Conservation (phyloP, 1,140 invertebrate genomes). For the Liolophura sinensis region DNA sequence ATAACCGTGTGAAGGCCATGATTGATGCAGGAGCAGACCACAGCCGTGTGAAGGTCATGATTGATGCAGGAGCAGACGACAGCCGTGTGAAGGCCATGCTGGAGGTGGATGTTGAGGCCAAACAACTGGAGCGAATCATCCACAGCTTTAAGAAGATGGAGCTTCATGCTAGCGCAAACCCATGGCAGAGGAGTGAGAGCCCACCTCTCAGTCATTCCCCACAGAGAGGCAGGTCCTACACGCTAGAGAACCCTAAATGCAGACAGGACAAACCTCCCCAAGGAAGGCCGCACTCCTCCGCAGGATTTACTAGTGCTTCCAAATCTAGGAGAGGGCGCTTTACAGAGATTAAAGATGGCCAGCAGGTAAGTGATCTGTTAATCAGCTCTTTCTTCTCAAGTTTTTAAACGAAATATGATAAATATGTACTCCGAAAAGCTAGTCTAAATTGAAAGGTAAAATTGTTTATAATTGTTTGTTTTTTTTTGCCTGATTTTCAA, state of each 20-base stretch:
- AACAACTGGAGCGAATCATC: conserved; percentile 42
- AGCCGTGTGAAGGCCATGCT: conserved; percentile 26
- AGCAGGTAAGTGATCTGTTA: no score
- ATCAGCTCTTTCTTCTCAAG: no score
- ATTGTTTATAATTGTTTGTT: no score
- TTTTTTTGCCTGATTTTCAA: no score
- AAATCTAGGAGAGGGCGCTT: no score
- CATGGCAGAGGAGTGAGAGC: not conserved
- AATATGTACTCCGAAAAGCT: no score
- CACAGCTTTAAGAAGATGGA: conserved; percentile 48
- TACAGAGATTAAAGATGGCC: no score
- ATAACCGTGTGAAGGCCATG: conserved; percentile 23
- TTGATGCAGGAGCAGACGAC: conserved; percentile 27
- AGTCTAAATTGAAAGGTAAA: no score
- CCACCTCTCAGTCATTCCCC: not conserved
- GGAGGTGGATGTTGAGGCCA: conserved; percentile 34
- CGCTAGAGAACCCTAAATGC: not conserved
- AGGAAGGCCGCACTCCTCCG: conserved; percentile 8
- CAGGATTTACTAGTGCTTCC: conserved; percentile 13
- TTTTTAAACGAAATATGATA: no score
- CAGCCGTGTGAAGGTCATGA: no score
- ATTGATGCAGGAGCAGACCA: conserved; percentile 13
- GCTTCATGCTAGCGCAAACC: conserved; percentile 27
- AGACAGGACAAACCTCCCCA: conserved; percentile 8
- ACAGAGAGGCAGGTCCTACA: not conserved